These are phyloP conservation scores for Leptobrachium ailaonicum DNA, from an alignment of 2,113 vertebrate genomes.

Conservation along the genomic window DNA sequence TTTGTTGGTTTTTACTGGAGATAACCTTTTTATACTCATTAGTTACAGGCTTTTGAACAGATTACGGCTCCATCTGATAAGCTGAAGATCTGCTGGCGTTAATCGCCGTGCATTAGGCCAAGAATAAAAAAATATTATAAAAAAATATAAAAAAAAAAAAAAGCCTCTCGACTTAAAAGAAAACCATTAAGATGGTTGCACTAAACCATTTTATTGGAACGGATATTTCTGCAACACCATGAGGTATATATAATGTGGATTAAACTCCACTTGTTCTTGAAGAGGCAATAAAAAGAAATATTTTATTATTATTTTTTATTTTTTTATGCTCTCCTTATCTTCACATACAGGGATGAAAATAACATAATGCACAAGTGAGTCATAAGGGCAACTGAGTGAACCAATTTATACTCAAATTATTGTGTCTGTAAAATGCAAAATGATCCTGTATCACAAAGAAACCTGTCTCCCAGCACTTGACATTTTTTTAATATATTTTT, in stretches of 20 bases:
- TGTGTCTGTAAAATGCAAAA: background rate
- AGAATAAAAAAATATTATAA: too few species aligned
- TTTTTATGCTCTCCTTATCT: background rate
- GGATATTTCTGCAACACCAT: constrained; percentile 1
- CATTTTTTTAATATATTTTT: background rate
- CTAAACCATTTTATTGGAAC: constrained; percentile 1
- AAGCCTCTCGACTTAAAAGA: too few species aligned
- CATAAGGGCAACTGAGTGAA: background rate
- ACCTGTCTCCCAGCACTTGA: background rate
- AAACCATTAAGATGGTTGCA: background rate
- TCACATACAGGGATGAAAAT: background rate
- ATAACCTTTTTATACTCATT: too few species aligned
- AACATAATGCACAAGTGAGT: constrained; percentile 7
- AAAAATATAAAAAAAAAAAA: too few species aligned
- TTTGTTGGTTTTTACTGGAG: too few species aligned
- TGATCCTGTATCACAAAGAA: background rate
- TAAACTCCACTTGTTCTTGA: background rate
- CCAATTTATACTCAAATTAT: background rate
- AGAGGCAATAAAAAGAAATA: background rate
- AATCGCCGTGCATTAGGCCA: too few species aligned
- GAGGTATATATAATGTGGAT: constrained; percentile 8
- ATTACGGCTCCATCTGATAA: too few species aligned
- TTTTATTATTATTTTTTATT: background rate
- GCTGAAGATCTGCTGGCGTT: too few species aligned
- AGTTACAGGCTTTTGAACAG: too few species aligned